These are phyloP conservation scores for Epistrophella euchroma DNA, from an alignment of 2,888 invertebrate genomes.

Conservation along the genomic window DNA sequence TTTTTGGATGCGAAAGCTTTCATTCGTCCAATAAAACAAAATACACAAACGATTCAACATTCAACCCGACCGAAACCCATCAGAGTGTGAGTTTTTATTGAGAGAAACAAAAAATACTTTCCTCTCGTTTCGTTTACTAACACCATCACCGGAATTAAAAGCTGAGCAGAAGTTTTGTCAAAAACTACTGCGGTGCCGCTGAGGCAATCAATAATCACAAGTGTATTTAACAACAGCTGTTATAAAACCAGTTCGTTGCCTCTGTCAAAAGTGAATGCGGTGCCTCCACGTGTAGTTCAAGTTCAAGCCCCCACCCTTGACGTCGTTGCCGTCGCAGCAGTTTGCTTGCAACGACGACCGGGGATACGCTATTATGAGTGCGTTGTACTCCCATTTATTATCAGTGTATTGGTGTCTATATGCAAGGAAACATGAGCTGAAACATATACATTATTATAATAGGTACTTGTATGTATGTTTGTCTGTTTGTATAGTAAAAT, in stretches of 20 bases:
- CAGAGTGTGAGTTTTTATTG: slow-evolving; percentile 4
- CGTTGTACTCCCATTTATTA: slow-evolving; percentile 66
- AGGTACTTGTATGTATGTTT: not conserved
- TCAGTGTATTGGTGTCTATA: slow-evolving; percentile 49
- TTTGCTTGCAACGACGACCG: slow-evolving; percentile 44
- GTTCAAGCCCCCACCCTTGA: slow-evolving; percentile 80
- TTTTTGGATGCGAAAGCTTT: slow-evolving; percentile 53
- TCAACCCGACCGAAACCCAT: not conserved
- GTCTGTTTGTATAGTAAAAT: slow-evolving; percentile 36
- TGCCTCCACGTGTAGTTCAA: slow-evolving; percentile 84
- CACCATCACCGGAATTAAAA: slow-evolving; percentile 2
- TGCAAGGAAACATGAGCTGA: slow-evolving; percentile 42
- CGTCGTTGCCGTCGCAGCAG: slow-evolving; percentile 45
- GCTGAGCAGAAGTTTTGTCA: slow-evolving; percentile 42
- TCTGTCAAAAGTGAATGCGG: slow-evolving; percentile 80
- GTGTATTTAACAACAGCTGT: slow-evolving; percentile 69
- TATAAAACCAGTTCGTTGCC: slow-evolving; percentile 79
- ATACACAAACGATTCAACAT: slow-evolving; percentile 31
- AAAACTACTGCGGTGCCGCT: slow-evolving; percentile 42
- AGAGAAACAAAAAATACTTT: not conserved
- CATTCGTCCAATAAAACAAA: slow-evolving; percentile 17
- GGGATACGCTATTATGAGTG: slow-evolving; percentile 61
- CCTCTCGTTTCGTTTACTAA: slow-evolving; percentile 38
- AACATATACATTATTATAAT: not conserved
- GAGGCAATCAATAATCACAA: slow-evolving; percentile 50